Evolutionary conservation across 2,888 invertebrate species (phyloP), one percentile per base, ranked within the genome.

Genomic region (Drosophila mettleri): DNA sequence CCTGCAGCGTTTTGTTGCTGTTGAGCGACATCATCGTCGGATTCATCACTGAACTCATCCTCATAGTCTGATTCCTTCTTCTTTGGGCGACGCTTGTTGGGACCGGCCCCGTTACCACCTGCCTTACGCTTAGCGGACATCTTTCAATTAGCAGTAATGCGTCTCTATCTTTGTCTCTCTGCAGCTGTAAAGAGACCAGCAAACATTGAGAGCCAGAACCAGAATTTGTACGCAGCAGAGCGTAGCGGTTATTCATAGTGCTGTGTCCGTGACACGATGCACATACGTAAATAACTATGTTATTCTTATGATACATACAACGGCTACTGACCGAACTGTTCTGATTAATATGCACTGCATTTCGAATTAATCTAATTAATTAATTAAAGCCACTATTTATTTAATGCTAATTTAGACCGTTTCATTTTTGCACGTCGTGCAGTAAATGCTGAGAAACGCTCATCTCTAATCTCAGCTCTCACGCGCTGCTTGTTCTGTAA

Each of bases 81-180:
- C 69, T 92, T 92, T 7, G 92, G 90, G n/a, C 91, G 90, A 58
- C 92, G 91, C 79, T 92, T 92, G 55, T 86, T 90, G 20, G 91
- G 89, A 49, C 90, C 91, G 53, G 89, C 82, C 65, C 90, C 90
- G 63, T 90, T 91, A 51, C 90, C 90, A 75, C 92, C 92, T 79
- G 85, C 61, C 83, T 92, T 92, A 54, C 93, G 91, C 81, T 92
- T 92, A 54, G 92, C 90, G 63, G 92, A 91, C 92, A 92, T 92
- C 49, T 80, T 83, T 52, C 51, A 69, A 74, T 65, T 63, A 78
- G 41, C 62, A 72, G 46, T 48, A 74, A 39, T 69, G 31, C 58
- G 46, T 68, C 46, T 62, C 51, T 51, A 53, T 68, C 55, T 57
- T 53, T 68, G 33, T 62, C 60, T 59, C 52, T 68, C 66, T 85